Conservation (phyloP, 2,113 vertebrate species). For the Neogale vison region DNA sequence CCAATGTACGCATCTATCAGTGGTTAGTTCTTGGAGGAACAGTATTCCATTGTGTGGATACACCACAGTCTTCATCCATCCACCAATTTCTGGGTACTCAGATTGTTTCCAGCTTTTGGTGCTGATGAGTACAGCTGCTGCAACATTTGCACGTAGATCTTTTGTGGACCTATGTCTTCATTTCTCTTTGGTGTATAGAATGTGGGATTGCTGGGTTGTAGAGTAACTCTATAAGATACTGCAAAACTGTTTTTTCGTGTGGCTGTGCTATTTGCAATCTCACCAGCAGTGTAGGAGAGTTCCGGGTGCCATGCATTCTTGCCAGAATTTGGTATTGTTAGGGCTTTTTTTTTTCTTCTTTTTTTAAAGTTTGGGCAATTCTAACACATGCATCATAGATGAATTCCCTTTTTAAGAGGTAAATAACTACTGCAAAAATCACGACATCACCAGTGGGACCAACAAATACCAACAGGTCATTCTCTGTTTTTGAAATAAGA, state of each 20-base stretch:
- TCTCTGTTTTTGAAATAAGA: background rate
- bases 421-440: background rate
- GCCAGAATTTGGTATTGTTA: background rate
- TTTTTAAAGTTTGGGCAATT: background rate
- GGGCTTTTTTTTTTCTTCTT: background rate
- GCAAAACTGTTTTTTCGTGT: background rate
- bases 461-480: background rate
- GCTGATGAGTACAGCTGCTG: background rate
- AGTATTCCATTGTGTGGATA: background rate
- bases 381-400: background rate
- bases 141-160: background rate
- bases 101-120: background rate
- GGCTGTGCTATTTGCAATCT: background rate
- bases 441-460: background rate
- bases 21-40: background rate
- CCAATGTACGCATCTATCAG: background rate
- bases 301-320: background rate
- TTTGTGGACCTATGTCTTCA: background rate
- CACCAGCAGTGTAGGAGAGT: background rate
- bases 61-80: background rate
- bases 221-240: background rate
- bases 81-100: background rate
- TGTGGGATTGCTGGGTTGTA: background rate
- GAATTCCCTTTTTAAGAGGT: background rate
- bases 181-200: background rate